phyloP scores from a whole-genome alignment of 2,797 vertebrate species.

The Premnoplex brunnescens region DNA sequence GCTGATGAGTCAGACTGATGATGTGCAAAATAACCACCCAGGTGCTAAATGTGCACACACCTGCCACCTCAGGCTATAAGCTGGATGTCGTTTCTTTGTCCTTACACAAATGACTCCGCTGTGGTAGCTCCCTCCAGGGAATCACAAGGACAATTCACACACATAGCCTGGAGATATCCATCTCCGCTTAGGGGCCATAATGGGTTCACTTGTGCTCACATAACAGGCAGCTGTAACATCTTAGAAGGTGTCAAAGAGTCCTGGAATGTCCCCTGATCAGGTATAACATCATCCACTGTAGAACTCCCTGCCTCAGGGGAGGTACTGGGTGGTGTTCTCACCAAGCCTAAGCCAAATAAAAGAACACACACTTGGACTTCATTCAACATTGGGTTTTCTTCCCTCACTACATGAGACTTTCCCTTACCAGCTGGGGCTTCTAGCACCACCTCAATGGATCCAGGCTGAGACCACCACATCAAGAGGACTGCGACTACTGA shows the following conservation, averaged over 20 bases:
- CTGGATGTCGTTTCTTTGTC: background rate
- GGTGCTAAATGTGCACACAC: background rate
- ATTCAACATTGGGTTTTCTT: background rate
- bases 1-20: background rate
- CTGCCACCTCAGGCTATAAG: background rate
- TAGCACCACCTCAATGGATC: background rate
- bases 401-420: background rate
- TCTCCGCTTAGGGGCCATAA: background rate
- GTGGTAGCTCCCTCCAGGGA: background rate
- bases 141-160: background rate
- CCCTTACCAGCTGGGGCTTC: background rate
- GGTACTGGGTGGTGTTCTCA: background rate
- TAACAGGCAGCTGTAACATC: background rate
- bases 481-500: background rate
- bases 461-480: background rate
- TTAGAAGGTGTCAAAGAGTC: background rate
- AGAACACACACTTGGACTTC: background rate
- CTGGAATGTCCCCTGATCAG: background rate
- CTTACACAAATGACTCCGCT: background rate
- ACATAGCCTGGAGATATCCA: background rate
- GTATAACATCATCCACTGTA: background rate
- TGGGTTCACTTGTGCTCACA: background rate
- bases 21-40: background rate
- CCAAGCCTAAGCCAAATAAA: background rate
- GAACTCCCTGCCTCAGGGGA: background rate